phyloP scores from a whole-genome alignment of 2,888 invertebrate genomes.

The Ophraella communa region DNA sequence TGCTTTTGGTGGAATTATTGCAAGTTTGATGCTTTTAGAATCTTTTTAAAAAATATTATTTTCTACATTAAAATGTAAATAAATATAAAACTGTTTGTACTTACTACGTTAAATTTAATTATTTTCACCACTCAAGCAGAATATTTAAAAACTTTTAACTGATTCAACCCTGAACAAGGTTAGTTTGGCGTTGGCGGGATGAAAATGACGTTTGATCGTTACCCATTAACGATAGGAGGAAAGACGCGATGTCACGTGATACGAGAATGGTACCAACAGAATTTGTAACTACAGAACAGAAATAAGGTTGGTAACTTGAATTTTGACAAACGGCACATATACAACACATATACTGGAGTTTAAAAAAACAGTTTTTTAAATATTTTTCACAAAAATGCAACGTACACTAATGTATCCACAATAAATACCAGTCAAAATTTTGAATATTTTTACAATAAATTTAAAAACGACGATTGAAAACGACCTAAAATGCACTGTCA shows the following conservation, averaged over 20 bases:
- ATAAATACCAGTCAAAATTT: too few species aligned
- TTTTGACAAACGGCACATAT: too few species aligned
- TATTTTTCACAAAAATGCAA: too few species aligned
- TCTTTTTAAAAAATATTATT: not conserved
- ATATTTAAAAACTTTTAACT: not conserved
- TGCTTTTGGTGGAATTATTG: not conserved
- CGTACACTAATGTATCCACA: too few species aligned
- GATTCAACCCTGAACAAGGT: not conserved
- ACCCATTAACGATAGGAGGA: not conserved
- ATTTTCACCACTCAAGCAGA: not conserved
- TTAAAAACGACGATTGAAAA: too few species aligned
- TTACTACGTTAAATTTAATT: not conserved
- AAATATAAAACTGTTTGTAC: not conserved
- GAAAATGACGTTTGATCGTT: conserved; percentile 10
- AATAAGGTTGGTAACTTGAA: too few species aligned
- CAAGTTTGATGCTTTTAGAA: not conserved
- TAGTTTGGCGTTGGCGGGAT: conserved; percentile 2
- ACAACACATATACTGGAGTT: too few species aligned
- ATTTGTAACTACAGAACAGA: too few species aligned
- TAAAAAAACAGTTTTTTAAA: too few species aligned
- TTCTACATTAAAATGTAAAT: not conserved
- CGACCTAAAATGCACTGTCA: too few species aligned
- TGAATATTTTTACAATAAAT: too few species aligned
- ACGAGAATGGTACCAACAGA: not conserved
- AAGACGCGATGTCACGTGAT: conserved; percentile 1